These are phyloP conservation scores for Rallus limicola DNA, from an alignment of 2,113 vertebrate genomes.

Conservation along the genomic window DNA sequence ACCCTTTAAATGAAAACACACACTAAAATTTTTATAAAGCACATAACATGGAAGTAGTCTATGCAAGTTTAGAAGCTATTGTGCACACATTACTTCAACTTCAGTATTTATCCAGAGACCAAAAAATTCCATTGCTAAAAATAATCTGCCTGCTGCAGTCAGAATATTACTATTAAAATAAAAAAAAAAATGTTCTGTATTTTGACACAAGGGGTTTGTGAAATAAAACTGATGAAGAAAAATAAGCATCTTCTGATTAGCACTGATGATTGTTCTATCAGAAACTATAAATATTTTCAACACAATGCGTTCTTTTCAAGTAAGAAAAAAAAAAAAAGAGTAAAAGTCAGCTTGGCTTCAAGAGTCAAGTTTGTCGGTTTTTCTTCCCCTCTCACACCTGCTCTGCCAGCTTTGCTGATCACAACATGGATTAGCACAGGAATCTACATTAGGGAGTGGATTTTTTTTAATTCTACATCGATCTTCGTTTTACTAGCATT, in stretches of 20 bases:
- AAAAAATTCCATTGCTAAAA: not conserved
- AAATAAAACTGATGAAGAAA: not conserved
- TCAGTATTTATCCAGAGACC: not conserved
- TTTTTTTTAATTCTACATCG: not conserved
- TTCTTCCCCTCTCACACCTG: no score
- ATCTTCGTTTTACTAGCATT: not conserved
- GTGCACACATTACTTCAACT: not conserved
- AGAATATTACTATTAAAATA: not conserved
- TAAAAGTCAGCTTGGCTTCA: not conserved
- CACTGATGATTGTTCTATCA: not conserved
- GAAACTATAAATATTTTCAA: not conserved
- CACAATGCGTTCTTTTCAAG: not conserved
- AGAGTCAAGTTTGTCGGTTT: not conserved
- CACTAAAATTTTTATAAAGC: not conserved
- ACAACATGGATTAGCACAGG: not conserved
- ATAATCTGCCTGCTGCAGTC: not conserved
- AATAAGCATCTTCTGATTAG: not conserved
- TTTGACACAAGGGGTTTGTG: not conserved
- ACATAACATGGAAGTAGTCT: not conserved
- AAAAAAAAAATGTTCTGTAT: not conserved
- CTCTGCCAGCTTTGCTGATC: not conserved
- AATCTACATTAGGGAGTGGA: not conserved
- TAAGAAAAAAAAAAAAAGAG: not conserved
- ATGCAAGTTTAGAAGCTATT: not conserved
- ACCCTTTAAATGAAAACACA: not conserved